phyloP scores from a whole-genome alignment of 2,888 invertebrate species.

The Antitype chi region DNA sequence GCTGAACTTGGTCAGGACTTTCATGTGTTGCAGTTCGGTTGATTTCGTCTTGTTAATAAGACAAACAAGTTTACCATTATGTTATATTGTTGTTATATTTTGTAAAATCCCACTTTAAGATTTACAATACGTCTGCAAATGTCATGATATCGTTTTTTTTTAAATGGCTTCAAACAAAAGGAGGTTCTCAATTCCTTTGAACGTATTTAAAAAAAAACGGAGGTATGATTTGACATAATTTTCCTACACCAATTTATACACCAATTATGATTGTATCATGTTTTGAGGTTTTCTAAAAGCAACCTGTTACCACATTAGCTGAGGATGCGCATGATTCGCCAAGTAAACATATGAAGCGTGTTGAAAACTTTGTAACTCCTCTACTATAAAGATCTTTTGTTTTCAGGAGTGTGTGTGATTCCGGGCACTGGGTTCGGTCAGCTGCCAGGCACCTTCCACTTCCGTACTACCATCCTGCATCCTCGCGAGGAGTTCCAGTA shows the following conservation, averaged over 20 bases:
- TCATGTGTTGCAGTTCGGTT: background rate
- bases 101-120: background rate
- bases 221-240: background rate
- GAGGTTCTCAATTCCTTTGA: background rate
- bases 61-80: background rate
- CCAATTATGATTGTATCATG: background rate
- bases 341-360: background rate
- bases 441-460: conserved; percentile 94
- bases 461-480: conserved; percentile 95
- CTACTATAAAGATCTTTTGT: background rate
- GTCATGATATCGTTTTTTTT: background rate
- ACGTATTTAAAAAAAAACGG: background rate
- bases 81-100: background rate
- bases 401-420: conserved; percentile 93
- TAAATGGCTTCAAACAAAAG: background rate
- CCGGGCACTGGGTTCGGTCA: conserved; percentile 95
- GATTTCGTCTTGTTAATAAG: background rate
- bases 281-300: background rate
- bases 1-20: background rate
- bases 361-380: background rate
- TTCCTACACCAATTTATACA: too few relatives aligned
- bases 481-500: conserved; percentile 91
- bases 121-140: background rate
- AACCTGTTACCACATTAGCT: background rate
- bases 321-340: background rate